Conservation (phyloP, 2,113 vertebrate genomes). For the Spheniscus mendiculus region DNA sequence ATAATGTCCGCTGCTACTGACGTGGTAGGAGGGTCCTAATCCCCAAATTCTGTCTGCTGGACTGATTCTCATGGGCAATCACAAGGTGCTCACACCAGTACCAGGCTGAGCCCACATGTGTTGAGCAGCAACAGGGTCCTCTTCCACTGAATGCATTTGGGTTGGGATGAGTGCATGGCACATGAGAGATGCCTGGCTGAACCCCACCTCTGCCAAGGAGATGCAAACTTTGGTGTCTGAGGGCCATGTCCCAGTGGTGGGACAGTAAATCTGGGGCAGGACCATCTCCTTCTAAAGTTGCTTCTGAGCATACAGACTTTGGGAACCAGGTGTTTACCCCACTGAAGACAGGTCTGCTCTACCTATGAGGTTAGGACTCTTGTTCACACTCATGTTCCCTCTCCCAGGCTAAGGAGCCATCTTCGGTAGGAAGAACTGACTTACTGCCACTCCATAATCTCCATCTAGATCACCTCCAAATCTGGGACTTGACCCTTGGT, state of each 20-base stretch:
- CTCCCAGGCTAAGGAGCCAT: not conserved
- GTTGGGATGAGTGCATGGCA: not conserved
- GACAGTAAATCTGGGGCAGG: not conserved
- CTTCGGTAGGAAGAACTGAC: not conserved
- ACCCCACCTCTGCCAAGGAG: not conserved
- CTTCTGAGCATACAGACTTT: not conserved
- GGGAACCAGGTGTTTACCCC: not conserved
- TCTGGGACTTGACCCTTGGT: not conserved
- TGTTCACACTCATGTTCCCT: not conserved
- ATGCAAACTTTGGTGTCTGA: not conserved
- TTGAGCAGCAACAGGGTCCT: not conserved
- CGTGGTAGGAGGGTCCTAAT: not conserved
- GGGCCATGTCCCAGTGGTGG: not conserved
- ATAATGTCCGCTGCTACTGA: not conserved
- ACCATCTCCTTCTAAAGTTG: not conserved
- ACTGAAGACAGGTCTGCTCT: not conserved
- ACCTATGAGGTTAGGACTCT: not conserved
- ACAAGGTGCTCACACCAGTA: no score
- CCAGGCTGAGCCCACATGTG: accelerated
- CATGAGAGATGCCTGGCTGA: not conserved
- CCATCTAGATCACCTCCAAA: not conserved
- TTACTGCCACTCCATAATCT: not conserved
- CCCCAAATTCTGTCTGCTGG: not conserved
- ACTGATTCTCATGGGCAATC: not conserved
- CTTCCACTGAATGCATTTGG: not conserved